phyloP scores from a whole-genome alignment of 2,113 vertebrate species.

The Pseudorhombus dupliciocellatus region DNA sequence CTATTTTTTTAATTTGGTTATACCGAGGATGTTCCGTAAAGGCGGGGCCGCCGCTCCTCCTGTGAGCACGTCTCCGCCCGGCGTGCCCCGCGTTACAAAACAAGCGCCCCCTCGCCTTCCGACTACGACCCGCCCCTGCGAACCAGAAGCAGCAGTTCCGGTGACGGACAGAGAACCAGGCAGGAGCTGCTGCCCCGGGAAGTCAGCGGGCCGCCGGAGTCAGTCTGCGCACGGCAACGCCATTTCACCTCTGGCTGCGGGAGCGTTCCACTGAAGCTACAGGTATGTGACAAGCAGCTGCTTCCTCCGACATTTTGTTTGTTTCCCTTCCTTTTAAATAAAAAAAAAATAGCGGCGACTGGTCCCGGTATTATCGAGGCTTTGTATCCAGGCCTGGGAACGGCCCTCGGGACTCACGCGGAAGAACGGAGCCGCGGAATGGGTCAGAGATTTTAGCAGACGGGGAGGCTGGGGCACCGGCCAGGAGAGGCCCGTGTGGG shows the following conservation, averaged over 20 bases:
- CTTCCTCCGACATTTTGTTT: background rate
- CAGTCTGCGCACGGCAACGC: constrained; percentile 59
- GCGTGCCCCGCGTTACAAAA: constrained; percentile 32
- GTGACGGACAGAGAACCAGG: constrained; percentile 61
- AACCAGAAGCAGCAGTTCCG: constrained; percentile 68
- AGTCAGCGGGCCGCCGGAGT: constrained; percentile 65
- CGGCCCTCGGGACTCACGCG: constrained; percentile 62
- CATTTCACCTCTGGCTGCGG: constrained; percentile 48
- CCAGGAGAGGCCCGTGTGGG: constrained; percentile 38
- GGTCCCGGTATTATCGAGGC: constrained; percentile 33
- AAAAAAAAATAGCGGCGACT: too few species aligned
- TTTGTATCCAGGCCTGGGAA: constrained; percentile 63
- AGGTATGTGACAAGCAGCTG: constrained; percentile 49
- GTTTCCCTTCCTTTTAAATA: constrained; percentile 6
- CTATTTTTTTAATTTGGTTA: fast-evolving
- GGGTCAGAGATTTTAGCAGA: constrained; percentile 73
- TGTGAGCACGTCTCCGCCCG: background rate
- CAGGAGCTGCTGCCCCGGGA: constrained; percentile 66
- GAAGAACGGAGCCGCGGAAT: constrained; percentile 47
- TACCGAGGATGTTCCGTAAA: background rate
- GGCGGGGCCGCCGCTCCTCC: constrained; percentile 2
- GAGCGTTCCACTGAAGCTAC: constrained; percentile 52
- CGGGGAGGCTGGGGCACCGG: constrained; percentile 54
- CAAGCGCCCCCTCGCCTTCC: constrained; percentile 38
- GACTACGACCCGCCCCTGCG: constrained; percentile 75